Evolutionary conservation across 2,888 invertebrate genomes (phyloP).

Genomic region (Phalera bucephala): DNA sequence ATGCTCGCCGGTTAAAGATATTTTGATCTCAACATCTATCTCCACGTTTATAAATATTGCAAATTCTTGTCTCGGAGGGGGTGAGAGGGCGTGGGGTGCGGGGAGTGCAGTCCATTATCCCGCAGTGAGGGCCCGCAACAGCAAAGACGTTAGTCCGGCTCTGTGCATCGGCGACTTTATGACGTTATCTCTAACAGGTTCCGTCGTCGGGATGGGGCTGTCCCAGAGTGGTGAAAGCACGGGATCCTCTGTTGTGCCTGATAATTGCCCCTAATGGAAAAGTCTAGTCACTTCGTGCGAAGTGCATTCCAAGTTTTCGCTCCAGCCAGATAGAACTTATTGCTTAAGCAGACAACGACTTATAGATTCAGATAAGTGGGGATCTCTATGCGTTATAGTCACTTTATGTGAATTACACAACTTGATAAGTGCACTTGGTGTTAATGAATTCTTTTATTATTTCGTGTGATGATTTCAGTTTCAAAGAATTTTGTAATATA

Average conservation of each 20-base stretch:
- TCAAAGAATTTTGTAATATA: too few species aligned
- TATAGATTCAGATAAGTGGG: constrained; percentile 48
- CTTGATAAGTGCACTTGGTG: constrained; percentile 7
- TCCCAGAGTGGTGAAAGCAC: constrained; percentile 60
- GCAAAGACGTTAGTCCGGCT: constrained; percentile 79
- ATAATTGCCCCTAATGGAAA: constrained; percentile 82
- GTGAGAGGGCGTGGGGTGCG: constrained; percentile 22
- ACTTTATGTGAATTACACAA: background rate
- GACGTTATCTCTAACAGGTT: constrained; percentile 82
- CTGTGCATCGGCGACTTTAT: constrained; percentile 78
- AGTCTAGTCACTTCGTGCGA: constrained; percentile 77
- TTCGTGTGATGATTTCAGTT: too few species aligned
- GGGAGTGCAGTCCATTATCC: constrained; percentile 70
- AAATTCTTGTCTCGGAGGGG: constrained; percentile 25
- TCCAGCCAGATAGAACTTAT: constrained; percentile 73
- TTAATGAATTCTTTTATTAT: background rate
- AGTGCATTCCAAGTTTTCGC: constrained; percentile 80
- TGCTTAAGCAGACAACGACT: constrained; percentile 60
- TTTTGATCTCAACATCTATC: constrained; percentile 8
- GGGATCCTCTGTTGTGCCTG: constrained; percentile 74
- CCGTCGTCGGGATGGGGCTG: constrained; percentile 58
- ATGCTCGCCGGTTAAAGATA: background rate
- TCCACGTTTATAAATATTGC: constrained; percentile 29
- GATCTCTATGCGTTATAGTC: background rate
- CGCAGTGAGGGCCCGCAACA: constrained; percentile 69